phyloP scores from a whole-genome alignment of 1,140 invertebrate genomes.

The Luehdorfia chinensis region DNA sequence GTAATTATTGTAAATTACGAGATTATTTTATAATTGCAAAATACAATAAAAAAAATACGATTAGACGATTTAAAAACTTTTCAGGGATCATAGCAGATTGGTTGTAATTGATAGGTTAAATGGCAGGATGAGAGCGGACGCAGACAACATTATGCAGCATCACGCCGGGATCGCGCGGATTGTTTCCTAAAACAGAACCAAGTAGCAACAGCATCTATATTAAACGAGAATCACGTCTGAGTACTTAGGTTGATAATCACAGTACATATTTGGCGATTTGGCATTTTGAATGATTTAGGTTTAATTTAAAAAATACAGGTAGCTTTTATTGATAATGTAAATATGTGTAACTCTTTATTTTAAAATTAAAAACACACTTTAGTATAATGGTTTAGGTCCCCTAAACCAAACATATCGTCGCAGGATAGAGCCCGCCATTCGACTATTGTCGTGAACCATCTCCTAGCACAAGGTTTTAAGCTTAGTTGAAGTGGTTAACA shows the following conservation, averaged over 20 bases:
- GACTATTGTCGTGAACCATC: no score
- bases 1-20: no score
- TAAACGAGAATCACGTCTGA: constrained; percentile 42
- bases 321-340: no score
- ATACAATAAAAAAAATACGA: no score
- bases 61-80: constrained; percentile 1
- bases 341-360: no score
- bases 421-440: no score
- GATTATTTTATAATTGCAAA: no score
- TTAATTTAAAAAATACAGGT: background rate
- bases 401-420: no score
- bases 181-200: constrained; percentile 72
- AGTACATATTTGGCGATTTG: background rate
- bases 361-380: no score
- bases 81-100: constrained; percentile 24
- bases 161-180: constrained; percentile 71
- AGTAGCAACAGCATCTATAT: constrained; percentile 54
- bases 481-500: no score
- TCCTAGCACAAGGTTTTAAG: no score
- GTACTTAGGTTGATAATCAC: constrained; percentile 18
- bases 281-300: constrained; percentile 8
- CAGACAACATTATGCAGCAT: constrained; percentile 65
- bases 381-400: no score
- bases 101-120: constrained; percentile 55
- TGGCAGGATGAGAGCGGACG: constrained; percentile 35